Evolutionary conservation across 2,797 vertebrate species (phyloP).

Genomic region (Zenarchopterus dispar): DNA sequence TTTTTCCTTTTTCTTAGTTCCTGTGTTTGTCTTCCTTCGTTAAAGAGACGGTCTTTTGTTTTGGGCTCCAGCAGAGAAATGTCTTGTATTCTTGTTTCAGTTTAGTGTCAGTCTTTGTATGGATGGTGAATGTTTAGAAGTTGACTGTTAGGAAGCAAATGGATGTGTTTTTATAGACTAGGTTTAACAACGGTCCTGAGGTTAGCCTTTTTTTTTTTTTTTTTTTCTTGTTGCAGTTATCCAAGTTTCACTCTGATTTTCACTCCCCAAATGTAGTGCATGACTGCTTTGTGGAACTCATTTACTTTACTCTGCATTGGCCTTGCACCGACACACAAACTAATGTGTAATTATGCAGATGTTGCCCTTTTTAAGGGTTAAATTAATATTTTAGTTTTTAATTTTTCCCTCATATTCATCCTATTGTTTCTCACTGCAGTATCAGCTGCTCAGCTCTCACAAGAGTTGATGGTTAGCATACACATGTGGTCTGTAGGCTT

Average conservation of each 20-base stretch:
- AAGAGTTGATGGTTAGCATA: conserved; percentile 19
- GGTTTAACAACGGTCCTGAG: too few species aligned
- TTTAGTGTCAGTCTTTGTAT: conserved; percentile 5
- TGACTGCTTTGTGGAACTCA: conserved; percentile 22
- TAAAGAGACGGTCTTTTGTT: conserved; percentile 24
- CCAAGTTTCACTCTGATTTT: conserved; percentile 8
- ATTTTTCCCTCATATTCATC: conserved; percentile 15
- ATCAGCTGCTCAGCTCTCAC: background rate
- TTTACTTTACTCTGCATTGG: conserved; percentile 16
- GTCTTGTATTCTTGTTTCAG: conserved; percentile 9
- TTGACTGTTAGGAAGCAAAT: conserved; percentile 7
- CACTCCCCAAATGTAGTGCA: conserved; percentile 20
- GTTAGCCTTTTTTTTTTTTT: too few species aligned
- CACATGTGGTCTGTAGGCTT: conserved; percentile 22
- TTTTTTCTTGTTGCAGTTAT: too few species aligned
- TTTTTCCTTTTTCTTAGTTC: conserved; percentile 9
- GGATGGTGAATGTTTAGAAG: background rate
- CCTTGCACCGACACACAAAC: conserved; percentile 9
- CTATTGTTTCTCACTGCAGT: background rate
- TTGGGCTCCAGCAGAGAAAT: conserved; percentile 23
- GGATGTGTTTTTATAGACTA: conserved; percentile 2
- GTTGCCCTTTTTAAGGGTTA: conserved; percentile 28
- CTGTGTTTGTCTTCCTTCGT: conserved; percentile 12
- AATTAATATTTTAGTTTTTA: conserved; percentile 14
- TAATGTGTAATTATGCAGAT: background rate